A percentile compares a stretch with the other conserved stretches of the same genome.
Conservation (phyloP, 2,113 vertebrate species). For the Pristiophorus japonicus region DNA sequence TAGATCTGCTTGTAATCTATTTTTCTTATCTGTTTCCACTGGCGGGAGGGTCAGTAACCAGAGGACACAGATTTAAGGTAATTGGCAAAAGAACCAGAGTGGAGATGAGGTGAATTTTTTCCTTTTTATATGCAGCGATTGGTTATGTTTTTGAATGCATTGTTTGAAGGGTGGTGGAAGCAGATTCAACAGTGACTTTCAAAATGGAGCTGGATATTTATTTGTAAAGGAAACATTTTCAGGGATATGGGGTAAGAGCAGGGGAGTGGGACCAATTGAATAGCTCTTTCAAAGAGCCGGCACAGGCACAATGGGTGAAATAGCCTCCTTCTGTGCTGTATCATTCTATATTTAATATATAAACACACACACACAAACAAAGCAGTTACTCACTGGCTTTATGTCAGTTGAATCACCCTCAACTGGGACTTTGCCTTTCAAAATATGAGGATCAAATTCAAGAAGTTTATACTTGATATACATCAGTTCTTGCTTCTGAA, state of each 20-base stretch:
- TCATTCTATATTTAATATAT: neutral
- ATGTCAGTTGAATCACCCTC: constrained; percentile 61
- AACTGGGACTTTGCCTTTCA: constrained; percentile 72
- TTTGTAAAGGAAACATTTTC: neutral
- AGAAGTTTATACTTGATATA: constrained; percentile 71
- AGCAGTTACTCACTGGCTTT: constrained; percentile 70
- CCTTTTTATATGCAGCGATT: neutral
- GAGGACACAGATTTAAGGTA: neutral
- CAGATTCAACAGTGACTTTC: neutral
- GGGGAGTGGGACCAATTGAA: neutral
- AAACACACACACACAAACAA: neutral
- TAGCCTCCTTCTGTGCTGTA: neutral
- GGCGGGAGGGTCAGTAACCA: neutral
- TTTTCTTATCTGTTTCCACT: no score
- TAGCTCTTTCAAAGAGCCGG: neutral
- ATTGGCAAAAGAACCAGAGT: neutral
- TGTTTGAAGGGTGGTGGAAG: neutral
- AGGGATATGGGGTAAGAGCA: neutral
- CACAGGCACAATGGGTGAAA: neutral
- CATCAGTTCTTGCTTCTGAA: constrained; percentile 65
- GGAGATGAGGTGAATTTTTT: neutral
- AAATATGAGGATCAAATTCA: constrained; percentile 70
- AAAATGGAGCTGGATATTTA: neutral
- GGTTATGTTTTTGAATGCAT: neutral
- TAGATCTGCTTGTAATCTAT: no score